Evolutionary conservation across 1,140 invertebrate genomes (phyloP), one percentile per base, ranked within the genome.

Genomic region (Heliconius hermathena): DNA sequence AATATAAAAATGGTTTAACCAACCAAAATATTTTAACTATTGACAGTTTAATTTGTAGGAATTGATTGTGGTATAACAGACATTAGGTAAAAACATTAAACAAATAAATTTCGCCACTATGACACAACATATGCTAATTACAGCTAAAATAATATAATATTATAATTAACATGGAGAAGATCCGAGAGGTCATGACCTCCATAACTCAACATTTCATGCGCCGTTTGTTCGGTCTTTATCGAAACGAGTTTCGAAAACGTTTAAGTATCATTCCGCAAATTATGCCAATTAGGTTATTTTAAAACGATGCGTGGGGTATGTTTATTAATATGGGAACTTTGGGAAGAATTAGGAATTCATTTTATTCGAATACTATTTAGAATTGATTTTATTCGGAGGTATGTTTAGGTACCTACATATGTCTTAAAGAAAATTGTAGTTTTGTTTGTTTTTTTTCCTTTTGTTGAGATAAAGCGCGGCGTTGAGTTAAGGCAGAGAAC

Each of bases 211-310:
- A 22, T 66, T 66, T 66, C 11, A 66, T 26, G 60, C 60, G 22
- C 26, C 20, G 60, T 66, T 66, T 66, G 22, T 66, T 66, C 60
- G 26, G 60, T 66, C 0, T 66, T 29, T 66, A 66, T 26, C n/a
- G 60, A 16, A 66, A 66, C 60, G 9, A 66, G 60, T 66, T 66
- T 66, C 22, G 3, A 11, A 3, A 66, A 26, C 60, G 60, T 66
- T 66, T 66, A 66, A 66, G 60, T 2, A 11, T 66, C 11, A 66
- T 66, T 66, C 26, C 60, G 9, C 60, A 66, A 66, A 66, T 66
- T 66, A 66, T 66, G 22, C 60, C 60, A 66, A 66, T 66, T 66
- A 66, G 22, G 26, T 66, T 66, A 66, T 66, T 66, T 57, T 66
- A 66, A 66, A 66, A 66, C 60, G 60, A 26, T 16, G 60, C 60